Evolutionary conservation across 1,140 invertebrate genomes (phyloP).

Genomic region (Choristoneura fumiferana): DNA sequence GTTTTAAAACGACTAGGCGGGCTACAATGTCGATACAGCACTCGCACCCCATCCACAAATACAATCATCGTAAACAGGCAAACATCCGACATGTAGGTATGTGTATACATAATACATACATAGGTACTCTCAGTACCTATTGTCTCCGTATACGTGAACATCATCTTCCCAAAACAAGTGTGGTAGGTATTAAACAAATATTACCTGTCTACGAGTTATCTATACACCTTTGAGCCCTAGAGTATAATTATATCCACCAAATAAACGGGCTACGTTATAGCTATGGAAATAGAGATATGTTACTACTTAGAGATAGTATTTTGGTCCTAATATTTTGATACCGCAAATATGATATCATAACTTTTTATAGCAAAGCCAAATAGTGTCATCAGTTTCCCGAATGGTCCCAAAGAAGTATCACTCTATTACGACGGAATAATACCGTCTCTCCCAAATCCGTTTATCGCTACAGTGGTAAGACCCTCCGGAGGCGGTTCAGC

Average conservation of each 20-base stretch:
- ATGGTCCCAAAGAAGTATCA: constrained; percentile 67
- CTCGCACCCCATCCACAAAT: constrained; percentile 13
- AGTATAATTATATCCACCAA: neutral
- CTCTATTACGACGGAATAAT: constrained; percentile 64
- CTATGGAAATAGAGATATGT: constrained; percentile 5
- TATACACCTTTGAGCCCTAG: neutral
- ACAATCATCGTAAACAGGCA: constrained; percentile 11
- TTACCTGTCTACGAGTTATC: neutral
- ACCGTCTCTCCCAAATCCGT: constrained; percentile 54
- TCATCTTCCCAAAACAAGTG: neutral
- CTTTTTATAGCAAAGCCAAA: constrained; percentile 69
- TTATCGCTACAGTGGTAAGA: constrained; percentile 52
- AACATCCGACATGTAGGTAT: neutral
- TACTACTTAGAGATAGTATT: constrained; percentile 33
- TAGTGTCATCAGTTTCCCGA: constrained; percentile 68
- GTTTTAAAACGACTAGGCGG: constrained; percentile 37
- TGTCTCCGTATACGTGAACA: constrained; percentile 5
- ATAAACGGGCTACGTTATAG: neutral
- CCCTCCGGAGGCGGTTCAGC: constrained; percentile 36
- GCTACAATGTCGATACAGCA: constrained; percentile 19
- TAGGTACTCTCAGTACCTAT: neutral
- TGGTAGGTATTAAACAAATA: neutral
- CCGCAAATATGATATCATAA: constrained; percentile 58
- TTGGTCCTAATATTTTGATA: constrained; percentile 59
- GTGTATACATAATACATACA: no score